Base-by-base conservation (phyloP, 1,140 invertebrate genomes). In the Drosophila rufa region DNA sequence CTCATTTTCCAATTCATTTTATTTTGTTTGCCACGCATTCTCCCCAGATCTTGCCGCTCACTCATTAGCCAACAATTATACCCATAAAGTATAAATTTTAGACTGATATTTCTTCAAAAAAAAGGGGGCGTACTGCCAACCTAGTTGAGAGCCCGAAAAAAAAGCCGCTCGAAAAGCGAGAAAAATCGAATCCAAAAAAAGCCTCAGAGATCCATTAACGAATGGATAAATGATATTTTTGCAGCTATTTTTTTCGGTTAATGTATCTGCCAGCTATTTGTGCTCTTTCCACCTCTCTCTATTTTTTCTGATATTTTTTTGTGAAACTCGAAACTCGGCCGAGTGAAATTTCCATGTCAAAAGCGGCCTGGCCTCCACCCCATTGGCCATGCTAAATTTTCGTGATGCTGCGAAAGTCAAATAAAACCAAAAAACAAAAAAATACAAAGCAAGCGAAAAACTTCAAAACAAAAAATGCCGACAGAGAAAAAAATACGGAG, bases 401-500 rank as follows among this genome's bases (percentile, higher is more conserved):
- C 80, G 81, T 83, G 81, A 83, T 80, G 81, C 80, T 83, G 81
- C 81, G 61, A 83, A 83, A 83, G 76, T 83, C 80, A 83, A 83
- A 83, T 79, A 79, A 75, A 82, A 61, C 40, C 53, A 43, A 58
- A 57, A 64, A 62, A 57, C 38, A n/a, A 50, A 30, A 36, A 22
- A 38, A 17, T 40, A 42, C 51, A 43, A 40, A 68, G 15, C n/a
- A 30, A 45, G 25, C 17, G 15, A 71, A 43, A 68, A 69, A 83
- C 80, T 75, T 83, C 80, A 83, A 83, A 83, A 69, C 65, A 38
- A 75, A 83, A 79, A 79, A 83, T 79, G 76, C 80, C 80, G 80
- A 82, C 80, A 66, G 22, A 59, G 12, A 58, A 56, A 58, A 58
- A 59, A 60, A 43, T 42, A 56, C 40, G 22, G 22, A 78, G 66